Evolutionary conservation across 2,888 invertebrate species (phyloP), one percentile per base, ranked within the genome.

Genomic region (Crioceris asparagi): DNA sequence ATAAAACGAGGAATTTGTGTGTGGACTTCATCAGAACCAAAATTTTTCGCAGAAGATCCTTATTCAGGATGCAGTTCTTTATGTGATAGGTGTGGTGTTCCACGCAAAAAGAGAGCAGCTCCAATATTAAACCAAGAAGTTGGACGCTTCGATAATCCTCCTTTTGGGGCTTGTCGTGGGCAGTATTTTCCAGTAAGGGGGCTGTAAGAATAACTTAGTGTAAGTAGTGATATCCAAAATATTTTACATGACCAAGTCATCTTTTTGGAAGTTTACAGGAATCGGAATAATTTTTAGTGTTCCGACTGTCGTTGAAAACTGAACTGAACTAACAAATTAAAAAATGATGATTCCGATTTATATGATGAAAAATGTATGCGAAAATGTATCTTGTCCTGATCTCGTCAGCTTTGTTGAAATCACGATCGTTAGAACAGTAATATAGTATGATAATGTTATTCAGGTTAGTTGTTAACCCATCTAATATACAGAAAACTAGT

Each of bases 31-130:
- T 92, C 49, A 97, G 75, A 54, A 96, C 90, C 52, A 98, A 74
- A 64, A 97, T 91, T 65, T 91, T 80, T 63, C 91, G 82, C 48
- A 98, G 75, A 51, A 98, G 75, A 70, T 98, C 94, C 71, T 93
- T 94, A 70, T 90, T 90, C 59, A 97, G 76, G 66, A 96, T 86
- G 69, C 92, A 96, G 64, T 93, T 93, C 66, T 96, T 94, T 67
- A 97, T 94, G 71, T 97, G 92, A 72, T 92, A 94, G 40, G 91
- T 88, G 70, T 99, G 98, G 71, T 98, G 97, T 65, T 98, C 97
- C 32, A 98, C 93, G 69, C 97, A 99, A 69, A 97, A 99, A 26
- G 94, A 86, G 48, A 98, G 70, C 52, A 99, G 73, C 65, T 98
- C 97, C 54, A 99, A 69, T 46, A 98, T 92, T 50, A 97, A 74